Percentiles rank a stretch among this genome's conserved stretches.
phyloP scores from a whole-genome alignment of 2,113 vertebrate genomes.

The Mystacornis crossleyi region DNA sequence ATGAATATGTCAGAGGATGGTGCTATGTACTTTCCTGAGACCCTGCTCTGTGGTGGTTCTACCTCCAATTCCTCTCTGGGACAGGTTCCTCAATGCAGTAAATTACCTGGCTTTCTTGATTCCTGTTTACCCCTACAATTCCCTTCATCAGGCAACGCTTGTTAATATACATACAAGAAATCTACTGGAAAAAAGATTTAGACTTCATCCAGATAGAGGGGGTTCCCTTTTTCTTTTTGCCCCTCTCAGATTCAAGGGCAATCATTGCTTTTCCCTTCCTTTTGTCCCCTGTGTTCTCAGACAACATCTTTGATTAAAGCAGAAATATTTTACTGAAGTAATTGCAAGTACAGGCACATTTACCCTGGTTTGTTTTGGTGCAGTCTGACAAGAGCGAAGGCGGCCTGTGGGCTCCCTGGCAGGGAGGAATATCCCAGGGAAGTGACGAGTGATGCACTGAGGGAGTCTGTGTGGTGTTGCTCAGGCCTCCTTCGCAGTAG shows the following conservation, averaged over 20 bases:
- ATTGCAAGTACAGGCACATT: background rate
- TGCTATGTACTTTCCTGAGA: background rate
- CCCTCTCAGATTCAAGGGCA: background rate
- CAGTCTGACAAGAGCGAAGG: background rate
- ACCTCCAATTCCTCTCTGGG: background rate
- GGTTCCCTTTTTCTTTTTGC: background rate
- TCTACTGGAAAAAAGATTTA: background rate
- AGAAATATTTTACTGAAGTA: background rate
- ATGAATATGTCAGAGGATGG: background rate
- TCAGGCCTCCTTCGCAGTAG: background rate
- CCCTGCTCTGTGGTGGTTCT: background rate
- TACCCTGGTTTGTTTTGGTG: background rate
- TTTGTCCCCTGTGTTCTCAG: background rate
- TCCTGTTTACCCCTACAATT: background rate
- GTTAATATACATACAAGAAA: background rate
- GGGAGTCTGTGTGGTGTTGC: background rate
- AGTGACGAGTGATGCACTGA: background rate
- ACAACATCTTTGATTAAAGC: background rate
- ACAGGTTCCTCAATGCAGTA: background rate
- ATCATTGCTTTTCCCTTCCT: background rate
- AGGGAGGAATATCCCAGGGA: background rate
- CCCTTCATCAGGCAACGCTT: background rate
- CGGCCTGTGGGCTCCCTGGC: background rate
- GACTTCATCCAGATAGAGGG: background rate
- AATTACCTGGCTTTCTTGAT: background rate